Conservation (phyloP, 2,797 vertebrate genomes). For the Urosaurus nigricauda region DNA sequence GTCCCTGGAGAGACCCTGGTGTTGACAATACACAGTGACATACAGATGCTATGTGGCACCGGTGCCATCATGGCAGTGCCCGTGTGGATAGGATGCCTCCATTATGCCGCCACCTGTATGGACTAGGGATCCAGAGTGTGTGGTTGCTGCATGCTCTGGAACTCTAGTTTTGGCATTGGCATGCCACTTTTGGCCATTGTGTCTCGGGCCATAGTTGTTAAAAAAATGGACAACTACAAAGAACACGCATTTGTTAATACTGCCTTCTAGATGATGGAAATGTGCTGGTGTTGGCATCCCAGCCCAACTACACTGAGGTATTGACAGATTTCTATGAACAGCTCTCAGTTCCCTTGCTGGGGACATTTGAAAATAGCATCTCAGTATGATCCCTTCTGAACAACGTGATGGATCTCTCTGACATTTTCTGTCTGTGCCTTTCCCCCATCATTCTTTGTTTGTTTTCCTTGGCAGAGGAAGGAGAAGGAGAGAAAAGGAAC, state of each 20-base stretch:
- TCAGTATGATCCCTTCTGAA: not conserved
- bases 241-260: not conserved
- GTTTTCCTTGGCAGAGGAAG: not conserved
- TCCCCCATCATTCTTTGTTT: not conserved
- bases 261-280: not conserved
- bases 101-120: too few relatives aligned
- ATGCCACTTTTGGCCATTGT: too few relatives aligned
- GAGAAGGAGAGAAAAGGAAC: not conserved
- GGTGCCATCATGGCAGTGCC: too few relatives aligned
- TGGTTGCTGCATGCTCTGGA: too few relatives aligned
- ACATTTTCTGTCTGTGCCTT: not conserved
- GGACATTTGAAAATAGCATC: not conserved
- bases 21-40: not conserved
- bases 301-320: not conserved
- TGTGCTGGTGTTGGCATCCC: not conserved
- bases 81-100: too few relatives aligned
- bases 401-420: not conserved
- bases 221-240: not conserved
- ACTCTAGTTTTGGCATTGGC: too few relatives aligned
- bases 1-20: not conserved
- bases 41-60: too few relatives aligned
- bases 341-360: not conserved
- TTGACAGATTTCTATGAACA: not conserved
- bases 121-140: too few relatives aligned
- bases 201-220: too few relatives aligned